A percentile compares a stretch with the other conserved stretches of the same genome.
Evolutionary conservation across 53 echinoderm and acorn worm species (phyloP).

Genomic region (Antedon mediterranea): DNA sequence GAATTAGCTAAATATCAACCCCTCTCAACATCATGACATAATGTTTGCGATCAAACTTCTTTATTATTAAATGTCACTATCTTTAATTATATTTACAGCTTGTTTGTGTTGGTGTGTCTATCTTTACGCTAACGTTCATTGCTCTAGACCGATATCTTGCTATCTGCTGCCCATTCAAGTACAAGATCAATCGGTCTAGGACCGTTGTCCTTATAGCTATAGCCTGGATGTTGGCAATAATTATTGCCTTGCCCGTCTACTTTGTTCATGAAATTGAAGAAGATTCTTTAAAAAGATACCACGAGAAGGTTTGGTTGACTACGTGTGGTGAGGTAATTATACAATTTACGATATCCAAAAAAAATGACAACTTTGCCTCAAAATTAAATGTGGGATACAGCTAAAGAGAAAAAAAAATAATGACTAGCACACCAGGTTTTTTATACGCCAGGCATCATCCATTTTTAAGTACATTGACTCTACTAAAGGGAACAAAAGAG

Average conservation of each 20-base stretch:
- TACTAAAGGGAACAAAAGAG: too few species aligned
- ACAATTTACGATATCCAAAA: too few species aligned
- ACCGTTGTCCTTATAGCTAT: slow-evolving; percentile 61
- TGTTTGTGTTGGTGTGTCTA: slow-evolving; percentile 59
- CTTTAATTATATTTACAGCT: slow-evolving; percentile 23
- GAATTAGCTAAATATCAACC: too few species aligned
- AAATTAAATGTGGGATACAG: too few species aligned
- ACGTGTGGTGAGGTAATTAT: slow-evolving; percentile 65
- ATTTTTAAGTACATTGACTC: too few species aligned
- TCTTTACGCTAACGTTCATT: slow-evolving; percentile 71
- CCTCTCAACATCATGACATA: too few species aligned
- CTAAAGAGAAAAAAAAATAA: too few species aligned
- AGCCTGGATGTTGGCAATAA: slow-evolving; percentile 58
- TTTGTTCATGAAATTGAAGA: slow-evolving; percentile 15
- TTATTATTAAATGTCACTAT: too few species aligned
- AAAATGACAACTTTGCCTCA: too few species aligned
- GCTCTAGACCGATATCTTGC: slow-evolving; percentile 86
- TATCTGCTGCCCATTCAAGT: slow-evolving; percentile 82
- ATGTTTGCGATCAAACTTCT: too few species aligned
- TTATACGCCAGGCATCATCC: too few species aligned
- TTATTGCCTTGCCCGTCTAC: slow-evolving; percentile 36
- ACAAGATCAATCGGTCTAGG: slow-evolving; percentile 64
- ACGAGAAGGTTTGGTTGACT: slow-evolving; percentile 25
- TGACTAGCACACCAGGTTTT: too few species aligned
- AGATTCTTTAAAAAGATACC: background rate